A percentile compares a stretch with the other conserved stretches of the same genome.
phyloP scores from a whole-genome alignment of 2,113 vertebrate genomes.

The Passer domesticus region DNA sequence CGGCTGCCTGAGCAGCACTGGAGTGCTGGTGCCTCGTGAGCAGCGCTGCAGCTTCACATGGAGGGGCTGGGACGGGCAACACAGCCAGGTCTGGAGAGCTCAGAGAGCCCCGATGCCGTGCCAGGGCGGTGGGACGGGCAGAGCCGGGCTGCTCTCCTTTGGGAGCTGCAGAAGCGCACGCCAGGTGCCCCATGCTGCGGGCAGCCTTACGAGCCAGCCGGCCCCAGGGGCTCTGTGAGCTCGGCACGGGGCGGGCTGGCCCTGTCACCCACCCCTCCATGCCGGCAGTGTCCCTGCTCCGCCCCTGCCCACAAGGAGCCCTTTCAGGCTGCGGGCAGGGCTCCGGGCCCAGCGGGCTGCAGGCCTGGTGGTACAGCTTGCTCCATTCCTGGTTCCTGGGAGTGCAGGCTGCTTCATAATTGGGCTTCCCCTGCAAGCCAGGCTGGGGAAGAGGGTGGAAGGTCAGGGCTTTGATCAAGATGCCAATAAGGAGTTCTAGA shows the following conservation, averaged over 20 bases:
- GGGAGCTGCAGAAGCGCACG: not conserved
- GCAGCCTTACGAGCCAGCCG: not conserved
- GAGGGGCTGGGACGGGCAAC: not conserved
- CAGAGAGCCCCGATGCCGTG: fast-evolving
- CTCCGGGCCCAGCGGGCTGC: not conserved
- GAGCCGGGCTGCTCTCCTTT: not conserved
- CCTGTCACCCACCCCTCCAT: not conserved
- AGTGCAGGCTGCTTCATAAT: fast-evolving
- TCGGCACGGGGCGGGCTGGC: not conserved
- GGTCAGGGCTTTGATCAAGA: not conserved
- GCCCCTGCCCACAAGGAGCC: not conserved
- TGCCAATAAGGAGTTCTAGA: not conserved
- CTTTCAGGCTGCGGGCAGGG: not conserved
- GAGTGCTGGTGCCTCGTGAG: not conserved
- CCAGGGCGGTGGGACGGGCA: not conserved
- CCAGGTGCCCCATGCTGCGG: not conserved
- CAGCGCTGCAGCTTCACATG: not conserved
- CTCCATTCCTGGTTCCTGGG: fast-evolving
- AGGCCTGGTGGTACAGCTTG: not conserved
- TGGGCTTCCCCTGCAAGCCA: not conserved
- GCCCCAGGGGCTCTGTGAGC: not conserved
- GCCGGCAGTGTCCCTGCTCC: not conserved
- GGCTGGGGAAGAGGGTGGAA: not conserved
- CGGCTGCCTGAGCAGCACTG: not conserved
- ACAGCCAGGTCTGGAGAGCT: not conserved